These are phyloP conservation scores for Lophius piscatorius DNA, from an alignment of 2,113 vertebrate genomes.

Conservation along the genomic window DNA sequence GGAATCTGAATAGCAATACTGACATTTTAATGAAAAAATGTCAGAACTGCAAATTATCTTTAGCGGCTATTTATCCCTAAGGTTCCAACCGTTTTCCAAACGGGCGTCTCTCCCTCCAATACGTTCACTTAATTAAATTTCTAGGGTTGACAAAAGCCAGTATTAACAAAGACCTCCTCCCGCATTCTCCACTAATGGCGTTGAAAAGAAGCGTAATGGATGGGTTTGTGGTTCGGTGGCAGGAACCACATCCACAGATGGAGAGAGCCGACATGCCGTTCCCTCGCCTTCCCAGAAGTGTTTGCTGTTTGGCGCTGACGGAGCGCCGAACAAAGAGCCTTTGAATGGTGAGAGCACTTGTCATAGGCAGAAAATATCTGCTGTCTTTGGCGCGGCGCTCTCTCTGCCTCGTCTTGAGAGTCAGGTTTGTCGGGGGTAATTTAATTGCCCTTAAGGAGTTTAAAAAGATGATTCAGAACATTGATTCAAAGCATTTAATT, in stretches of 20 bases:
- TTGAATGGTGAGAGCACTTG: conserved; percentile 93
- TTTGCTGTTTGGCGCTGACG: conserved; percentile 95
- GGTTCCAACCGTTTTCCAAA: conserved; percentile 87
- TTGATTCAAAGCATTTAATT: conserved; percentile 98
- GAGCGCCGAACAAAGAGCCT: conserved; percentile 89
- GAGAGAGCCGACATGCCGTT: conserved; percentile 84
- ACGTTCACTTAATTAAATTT: conserved; percentile 98
- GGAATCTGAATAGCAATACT: conserved; percentile 57
- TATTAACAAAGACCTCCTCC: conserved; percentile 91
- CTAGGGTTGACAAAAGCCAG: conserved; percentile 88
- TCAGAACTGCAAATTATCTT: conserved; percentile 59
- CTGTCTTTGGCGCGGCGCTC: conserved; percentile 81
- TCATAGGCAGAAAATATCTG: conserved; percentile 89
- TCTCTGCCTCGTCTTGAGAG: conserved; percentile 80
- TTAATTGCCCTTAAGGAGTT: conserved; percentile 93
- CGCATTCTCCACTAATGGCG: conserved; percentile 92
- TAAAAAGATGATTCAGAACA: conserved; percentile 99
- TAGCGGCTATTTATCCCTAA: conserved; percentile 71
- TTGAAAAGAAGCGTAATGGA: conserved; percentile 95
- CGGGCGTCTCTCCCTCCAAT: conserved; percentile 86
- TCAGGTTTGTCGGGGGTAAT: conserved; percentile 95
- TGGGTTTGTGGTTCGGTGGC: conserved; percentile 90
- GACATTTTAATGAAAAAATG: conserved; percentile 55
- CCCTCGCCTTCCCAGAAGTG: conserved; percentile 91
- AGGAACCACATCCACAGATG: conserved; percentile 88